Conservation (phyloP, 2,888 invertebrate genomes). For the Noctua comes region DNA sequence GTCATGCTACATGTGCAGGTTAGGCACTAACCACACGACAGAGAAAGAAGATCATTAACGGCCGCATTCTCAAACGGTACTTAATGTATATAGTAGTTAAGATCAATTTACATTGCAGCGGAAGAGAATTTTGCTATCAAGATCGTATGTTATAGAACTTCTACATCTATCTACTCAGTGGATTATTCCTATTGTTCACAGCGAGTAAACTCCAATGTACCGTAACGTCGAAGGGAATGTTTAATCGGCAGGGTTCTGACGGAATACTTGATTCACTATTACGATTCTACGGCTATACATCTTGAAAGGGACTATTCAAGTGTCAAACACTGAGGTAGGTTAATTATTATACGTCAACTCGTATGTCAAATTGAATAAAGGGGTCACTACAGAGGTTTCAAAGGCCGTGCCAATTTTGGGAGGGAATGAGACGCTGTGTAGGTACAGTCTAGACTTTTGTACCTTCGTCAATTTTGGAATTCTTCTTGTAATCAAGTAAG, state of each 20-base stretch:
- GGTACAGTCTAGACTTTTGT: not conserved
- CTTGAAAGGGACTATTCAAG: conserved; percentile 18
- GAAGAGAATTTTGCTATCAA: not conserved
- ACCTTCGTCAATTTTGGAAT: not conserved
- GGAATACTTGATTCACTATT: conserved; percentile 56
- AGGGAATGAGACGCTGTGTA: not conserved
- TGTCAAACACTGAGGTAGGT: conserved; percentile 48
- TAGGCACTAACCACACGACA: no score
- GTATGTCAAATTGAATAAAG: conserved; percentile 35
- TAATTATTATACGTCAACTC: conserved; percentile 43
- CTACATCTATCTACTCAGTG: not conserved
- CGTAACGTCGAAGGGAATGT: conserved; percentile 39
- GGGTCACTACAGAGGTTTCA: conserved; percentile 1
- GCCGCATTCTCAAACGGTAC: not conserved
- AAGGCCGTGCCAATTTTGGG: conserved; percentile 15
- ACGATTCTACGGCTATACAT: conserved; percentile 8
- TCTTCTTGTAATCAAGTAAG: not conserved
- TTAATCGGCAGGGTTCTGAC: conserved; percentile 53
- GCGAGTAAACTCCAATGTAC: conserved; percentile 32
- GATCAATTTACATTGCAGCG: not conserved
- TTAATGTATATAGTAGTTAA: not conserved
- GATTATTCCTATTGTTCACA: conserved; percentile 41
- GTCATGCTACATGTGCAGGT: no score
- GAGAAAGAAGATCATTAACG: not conserved
- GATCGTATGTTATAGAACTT: not conserved